A percentile compares a stretch with the other conserved stretches of the same genome.
Conservation (phyloP, 2,888 invertebrate species). For the Epinotia ramella region DNA sequence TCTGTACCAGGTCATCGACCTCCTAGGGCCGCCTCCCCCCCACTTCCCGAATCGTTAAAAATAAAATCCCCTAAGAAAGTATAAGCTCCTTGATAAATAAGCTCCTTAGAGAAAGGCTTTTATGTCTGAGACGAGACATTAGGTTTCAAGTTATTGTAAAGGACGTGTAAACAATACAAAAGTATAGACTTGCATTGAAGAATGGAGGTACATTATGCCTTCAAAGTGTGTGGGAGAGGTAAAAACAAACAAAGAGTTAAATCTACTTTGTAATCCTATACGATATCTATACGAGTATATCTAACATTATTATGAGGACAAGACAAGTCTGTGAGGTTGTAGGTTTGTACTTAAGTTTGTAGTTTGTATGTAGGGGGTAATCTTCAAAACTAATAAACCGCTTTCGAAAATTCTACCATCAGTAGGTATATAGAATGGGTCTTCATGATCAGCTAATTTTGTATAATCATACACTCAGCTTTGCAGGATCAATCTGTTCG, state of each 20-base stretch:
- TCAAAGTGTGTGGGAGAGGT: neutral
- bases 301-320: too few species aligned
- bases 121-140: constrained; percentile 28
- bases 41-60: constrained; percentile 55
- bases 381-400: too few species aligned
- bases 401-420: too few species aligned
- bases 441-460: too few species aligned
- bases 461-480: too few species aligned
- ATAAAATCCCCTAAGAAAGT: constrained; percentile 50
- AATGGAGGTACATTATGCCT: neutral
- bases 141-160: constrained; percentile 18
- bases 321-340: too few species aligned
- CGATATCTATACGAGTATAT: too few species aligned
- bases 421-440: too few species aligned
- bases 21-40: constrained; percentile 41
- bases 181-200: neutral
- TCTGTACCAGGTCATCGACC: constrained; percentile 58
- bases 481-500: too few species aligned
- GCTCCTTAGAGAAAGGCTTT: constrained; percentile 38
- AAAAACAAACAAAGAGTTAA: neutral
- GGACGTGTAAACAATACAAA: constrained; percentile 11
- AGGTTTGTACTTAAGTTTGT: too few species aligned
- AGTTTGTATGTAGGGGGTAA: too few species aligned
- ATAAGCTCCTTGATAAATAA: constrained; percentile 44
- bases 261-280: neutral